phyloP scores from a whole-genome alignment of 2,113 vertebrate genomes.

The Anseranas semipalmata region DNA sequence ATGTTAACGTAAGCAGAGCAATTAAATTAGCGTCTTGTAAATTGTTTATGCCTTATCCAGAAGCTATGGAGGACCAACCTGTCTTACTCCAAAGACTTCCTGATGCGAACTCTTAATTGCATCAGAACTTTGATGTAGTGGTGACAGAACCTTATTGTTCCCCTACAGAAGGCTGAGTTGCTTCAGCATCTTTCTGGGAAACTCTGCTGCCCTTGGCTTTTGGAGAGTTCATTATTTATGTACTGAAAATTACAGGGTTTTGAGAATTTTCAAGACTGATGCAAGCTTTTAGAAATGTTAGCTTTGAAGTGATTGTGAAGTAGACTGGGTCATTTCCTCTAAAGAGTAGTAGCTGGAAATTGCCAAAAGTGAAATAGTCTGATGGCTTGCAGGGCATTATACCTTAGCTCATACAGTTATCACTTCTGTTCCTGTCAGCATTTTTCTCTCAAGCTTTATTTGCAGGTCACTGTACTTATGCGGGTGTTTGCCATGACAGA shows the following conservation, averaged over 20 bases:
- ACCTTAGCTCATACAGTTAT: neutral
- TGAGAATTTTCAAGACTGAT: neutral
- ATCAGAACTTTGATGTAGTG: neutral
- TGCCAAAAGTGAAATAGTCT: neutral
- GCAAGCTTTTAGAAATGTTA: constrained; percentile 1
- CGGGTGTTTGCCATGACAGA: neutral
- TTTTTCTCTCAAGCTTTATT: neutral
- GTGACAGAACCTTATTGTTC: neutral
- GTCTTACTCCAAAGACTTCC: neutral
- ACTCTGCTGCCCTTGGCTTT: neutral
- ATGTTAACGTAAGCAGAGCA: neutral
- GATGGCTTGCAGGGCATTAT: neutral
- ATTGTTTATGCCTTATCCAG: neutral
- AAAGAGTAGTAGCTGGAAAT: neutral
- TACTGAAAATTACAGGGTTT: neutral
- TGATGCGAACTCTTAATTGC: neutral
- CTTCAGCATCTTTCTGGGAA: neutral
- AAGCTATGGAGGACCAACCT: neutral
- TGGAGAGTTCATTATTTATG: neutral
- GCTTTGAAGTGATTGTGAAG: neutral
- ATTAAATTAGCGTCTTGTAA: neutral
- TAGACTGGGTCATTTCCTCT: neutral
- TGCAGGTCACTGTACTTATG: neutral
- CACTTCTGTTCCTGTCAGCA: neutral
- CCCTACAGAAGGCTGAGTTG: neutral